Evolutionary conservation across 1,140 invertebrate genomes (phyloP), one percentile per base, ranked within the genome.

Genomic region (Saccostrea echinata): DNA sequence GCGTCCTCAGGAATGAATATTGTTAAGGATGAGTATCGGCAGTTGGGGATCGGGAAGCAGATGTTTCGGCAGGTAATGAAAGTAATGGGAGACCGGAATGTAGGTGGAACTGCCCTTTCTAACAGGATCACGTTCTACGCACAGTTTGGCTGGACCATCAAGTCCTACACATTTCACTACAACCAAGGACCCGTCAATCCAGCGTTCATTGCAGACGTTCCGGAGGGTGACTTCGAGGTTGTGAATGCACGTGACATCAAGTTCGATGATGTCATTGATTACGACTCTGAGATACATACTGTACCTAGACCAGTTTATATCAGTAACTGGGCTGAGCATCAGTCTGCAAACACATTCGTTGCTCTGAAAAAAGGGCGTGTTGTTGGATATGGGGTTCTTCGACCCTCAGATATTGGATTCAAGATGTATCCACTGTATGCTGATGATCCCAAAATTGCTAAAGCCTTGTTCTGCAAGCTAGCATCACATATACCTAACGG

Each of bases 1-100:
- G 91, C 91, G 9, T 92, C 91, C 1, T 91, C 91, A n/a, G 91
- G 91, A 21, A 89, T 92, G 91, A 92, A 92, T 55, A 90, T 92
- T 33, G 89, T 92, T 0, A 92, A 91, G 81, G 90, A 91, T 11
- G 84, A 88, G 33, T 92, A 90, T 87, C 84, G 90, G 51, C 82
- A 88, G n/a, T 85, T 89, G 55, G 90, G 90, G 6, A 89, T 92
- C 30, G 91, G 91, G 1, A 88, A 86, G 27, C 53, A 88, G 68
- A 55, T 92, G 71, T 91, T 91, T 68, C 57, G 87, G n/a, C 76
- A 85, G 12, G 90, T 92, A 4, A 91, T 91, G 90, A 90, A 90
- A 16, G 88, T 92, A 2, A 91, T 92, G 91, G 53, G 76, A 33
- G 88, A 91, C 35, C 87, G 89, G 53, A 92, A 92, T 57, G 91